Conservation (phyloP, 2,113 vertebrate species). For the Daphoenositta chrysoptera region DNA sequence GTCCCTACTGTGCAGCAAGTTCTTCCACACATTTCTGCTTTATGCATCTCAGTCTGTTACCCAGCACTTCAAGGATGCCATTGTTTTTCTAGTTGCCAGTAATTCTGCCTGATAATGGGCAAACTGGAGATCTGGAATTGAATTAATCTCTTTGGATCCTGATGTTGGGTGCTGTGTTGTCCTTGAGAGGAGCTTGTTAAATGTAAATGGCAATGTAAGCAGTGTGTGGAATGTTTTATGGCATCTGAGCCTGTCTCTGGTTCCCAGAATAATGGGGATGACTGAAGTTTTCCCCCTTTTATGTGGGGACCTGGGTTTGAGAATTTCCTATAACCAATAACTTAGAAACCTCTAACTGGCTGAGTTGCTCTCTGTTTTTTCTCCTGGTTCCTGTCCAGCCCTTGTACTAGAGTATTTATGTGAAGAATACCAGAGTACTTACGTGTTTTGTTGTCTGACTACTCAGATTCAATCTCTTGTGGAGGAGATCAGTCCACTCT, state of each 20-base stretch:
- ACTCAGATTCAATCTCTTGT: background rate
- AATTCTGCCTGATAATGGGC: background rate
- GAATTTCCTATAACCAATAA: background rate
- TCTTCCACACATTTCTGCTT: background rate
- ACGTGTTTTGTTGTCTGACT: background rate
- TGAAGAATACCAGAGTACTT: background rate
- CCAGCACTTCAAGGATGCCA: rapidly evolving
- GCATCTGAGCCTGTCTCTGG: background rate
- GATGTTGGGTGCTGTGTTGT: background rate
- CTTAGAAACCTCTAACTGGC: background rate
- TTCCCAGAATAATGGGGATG: background rate
- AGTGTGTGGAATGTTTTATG: background rate
- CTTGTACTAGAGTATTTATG: background rate
- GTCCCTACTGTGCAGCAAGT: background rate
- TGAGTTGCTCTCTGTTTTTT: background rate
- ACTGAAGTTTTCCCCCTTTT: background rate
- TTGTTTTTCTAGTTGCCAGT: background rate
- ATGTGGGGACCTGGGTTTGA: background rate
- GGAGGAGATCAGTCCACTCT: background rate
- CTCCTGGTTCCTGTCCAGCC: background rate
- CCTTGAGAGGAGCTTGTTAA: background rate
- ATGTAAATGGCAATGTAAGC: background rate
- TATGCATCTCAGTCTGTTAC: background rate
- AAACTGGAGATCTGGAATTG: background rate
- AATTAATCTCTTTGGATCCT: background rate